Base-by-base conservation (phyloP, 1,140 invertebrate genomes). In the Calephelis nemesis region DNA sequence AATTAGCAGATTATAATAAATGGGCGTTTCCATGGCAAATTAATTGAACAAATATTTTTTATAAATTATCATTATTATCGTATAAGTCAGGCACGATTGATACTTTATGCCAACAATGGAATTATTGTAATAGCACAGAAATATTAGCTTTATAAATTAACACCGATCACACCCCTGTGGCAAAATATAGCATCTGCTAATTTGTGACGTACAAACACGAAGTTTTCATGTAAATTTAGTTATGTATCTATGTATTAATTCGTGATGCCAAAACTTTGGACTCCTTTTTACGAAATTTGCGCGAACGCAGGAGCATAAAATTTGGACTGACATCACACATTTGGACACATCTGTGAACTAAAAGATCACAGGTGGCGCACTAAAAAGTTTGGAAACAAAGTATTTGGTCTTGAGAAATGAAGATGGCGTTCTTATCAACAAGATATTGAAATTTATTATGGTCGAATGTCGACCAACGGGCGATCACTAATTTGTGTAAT, bases 1-100 rank as follows among this genome's bases (percentile, higher is more conserved):
- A 62, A 50, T 64, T 64, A 64, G 47, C 63, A 50, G 11, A 64
- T 48, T 65, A 65, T 65, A 65, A 19, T 47, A 19, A 39, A 52
- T 48, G 39, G 15, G 39, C 49, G 49, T 65, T 42, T 65, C 13
- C 40, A 5, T 30, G 13, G 49, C 64, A 52, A 54, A 65, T 42
- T 50, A 5, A 5, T 10, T 30, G 11, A 9, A 42, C 13, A 65
- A 65, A 54, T 52, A 54, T 65, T 65, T 40, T 7, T 54, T 7
- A 54, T 9, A 11, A 39, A 12, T 52, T 65, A 13, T 45, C n/a
- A 40, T n/a, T 54, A 65, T 42, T 58, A 49, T 49, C 48, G 48
- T 0, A 49, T 49, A 49, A 39, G 15, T 58, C 54, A 58, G 54
- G 30, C 54, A 58, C 54, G 54, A 42, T n/a, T 52, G 39, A 48